A percentile compares a stretch with the other conserved stretches of the same genome.
phyloP scores from a whole-genome alignment of 1,140 invertebrate genomes.

The Cecropterus lyciades region DNA sequence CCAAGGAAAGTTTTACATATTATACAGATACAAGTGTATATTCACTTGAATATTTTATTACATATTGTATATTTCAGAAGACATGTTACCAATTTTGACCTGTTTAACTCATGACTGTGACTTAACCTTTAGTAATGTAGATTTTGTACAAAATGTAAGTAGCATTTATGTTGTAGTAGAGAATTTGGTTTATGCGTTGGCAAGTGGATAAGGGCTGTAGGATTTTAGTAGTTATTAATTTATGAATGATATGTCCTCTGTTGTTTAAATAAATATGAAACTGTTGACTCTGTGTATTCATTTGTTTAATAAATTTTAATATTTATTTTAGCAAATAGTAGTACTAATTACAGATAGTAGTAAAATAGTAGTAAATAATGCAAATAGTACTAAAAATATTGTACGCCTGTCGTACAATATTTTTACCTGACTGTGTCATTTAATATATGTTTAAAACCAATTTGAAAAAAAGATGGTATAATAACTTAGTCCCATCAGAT shows the following conservation, averaged over 20 bases:
- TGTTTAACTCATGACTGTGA: background rate
- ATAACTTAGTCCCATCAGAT: too few species aligned
- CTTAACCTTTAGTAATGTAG: slow-evolving; percentile 6
- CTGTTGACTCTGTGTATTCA: too few species aligned
- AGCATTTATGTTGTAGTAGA: background rate
- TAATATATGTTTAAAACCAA: too few species aligned
- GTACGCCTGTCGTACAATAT: too few species aligned
- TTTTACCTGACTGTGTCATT: too few species aligned
- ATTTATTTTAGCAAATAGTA: too few species aligned
- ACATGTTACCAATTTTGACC: slow-evolving; percentile 2
- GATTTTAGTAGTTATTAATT: background rate
- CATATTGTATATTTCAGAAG: background rate
- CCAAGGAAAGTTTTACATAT: background rate
- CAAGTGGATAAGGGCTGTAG: background rate
- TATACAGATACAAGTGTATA: background rate
- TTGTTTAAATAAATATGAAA: background rate
- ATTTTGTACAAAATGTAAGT: slow-evolving; percentile 10
- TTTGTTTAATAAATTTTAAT: too few species aligned
- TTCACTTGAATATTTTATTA: slow-evolving; percentile 3
- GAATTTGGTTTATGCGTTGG: background rate
- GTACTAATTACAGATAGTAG: too few species aligned
- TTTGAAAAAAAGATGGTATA: too few species aligned
- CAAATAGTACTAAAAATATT: too few species aligned
- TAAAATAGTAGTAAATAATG: too few species aligned
- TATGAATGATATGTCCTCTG: background rate